Base-by-base conservation (phyloP, 2,888 invertebrate species). In the Diaprepes abbreviatus region DNA sequence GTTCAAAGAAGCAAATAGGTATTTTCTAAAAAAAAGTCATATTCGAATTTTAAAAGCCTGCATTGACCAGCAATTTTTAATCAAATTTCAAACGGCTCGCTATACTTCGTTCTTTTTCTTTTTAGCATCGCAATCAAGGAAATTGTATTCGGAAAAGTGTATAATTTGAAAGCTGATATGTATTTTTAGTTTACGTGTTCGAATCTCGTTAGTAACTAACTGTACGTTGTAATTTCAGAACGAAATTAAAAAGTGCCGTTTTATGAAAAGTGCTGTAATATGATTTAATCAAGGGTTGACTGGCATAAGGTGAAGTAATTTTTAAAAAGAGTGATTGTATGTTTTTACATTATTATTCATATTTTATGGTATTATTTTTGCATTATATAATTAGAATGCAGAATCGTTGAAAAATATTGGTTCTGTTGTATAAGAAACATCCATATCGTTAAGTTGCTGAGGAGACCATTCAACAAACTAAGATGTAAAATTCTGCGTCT, bases 151-250 rank as follows among this genome's bases (percentile, higher is more conserved):
- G 9, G 35, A 36, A 50, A 35, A 60, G 45, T 45, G 48, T 60
- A 33, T 48, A 33, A 45, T 60, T 45, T 60, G 35, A 60, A 48
- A 59, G 6, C 35, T 19, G 35, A 60, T 60, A 45, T 48, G 48
- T 33, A 48, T 60, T 60, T 45, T 17, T 12, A 45, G 48, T 60
- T 60, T 31, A 45, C 33, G 35, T 60, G 45, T 48, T 33, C 17
- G 19, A 21, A 17, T 21, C 59, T 60, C 33, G 59, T 60, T 60
- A 48, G 17, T 16, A 6, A 19, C 24, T 24, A 5, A 4, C 3
- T 5, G 24, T 24, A 4, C 14, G 48, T 4, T 45, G 14, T 48
- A 48, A 60, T 35, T 60, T 35, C 6, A 45, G 33, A 4, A 59
- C n/a, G 24, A 28, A 14, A 50, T 50, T 28, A 28, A 50, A 28